Base-by-base conservation (phyloP, 1,140 invertebrate species). In the Harlomillsia oculata region DNA sequence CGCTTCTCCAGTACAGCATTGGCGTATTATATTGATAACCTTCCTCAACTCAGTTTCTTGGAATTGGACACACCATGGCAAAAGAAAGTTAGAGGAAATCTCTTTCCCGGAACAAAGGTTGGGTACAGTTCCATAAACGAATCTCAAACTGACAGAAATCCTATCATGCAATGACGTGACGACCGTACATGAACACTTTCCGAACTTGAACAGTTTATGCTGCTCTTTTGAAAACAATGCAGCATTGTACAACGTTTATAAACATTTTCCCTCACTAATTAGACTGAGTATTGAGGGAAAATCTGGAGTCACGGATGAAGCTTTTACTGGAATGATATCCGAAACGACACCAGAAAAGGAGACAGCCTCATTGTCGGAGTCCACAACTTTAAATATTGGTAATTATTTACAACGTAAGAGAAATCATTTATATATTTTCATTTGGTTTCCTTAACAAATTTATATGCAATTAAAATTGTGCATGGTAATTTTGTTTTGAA, bases 151-250 rank as follows among this genome's bases (percentile, higher is more conserved):
- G 14, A 32, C 49, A 3, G 49, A 52, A n/a, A 52, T 25, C 13
- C 37, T 52, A 13, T 37, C 49, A 1, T 18, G n/a, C 1, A 14
- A 2, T 8, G 49, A 52, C 40, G 49, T 52, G 1, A 30, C 45
- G 18, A 46, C 26, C 23, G 20, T 56, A 29, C 16, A 34, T 26
- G 49, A 48, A 18, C 40, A 30, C 16, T 56, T 56, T 30, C 53
- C 53, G 9, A 56, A 56, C 20, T 40, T 56, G 28, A 25, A 37
- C 37, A 21, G 29, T 48, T 23, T 56, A n/a, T 43, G 53, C 1
- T 56, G 53, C 23, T 48, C 53, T 16, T 56, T 56, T 39, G 44
- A 44, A 25, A 37, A 20, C 20, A 49, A 56, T 18, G 44, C 37
- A 14, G 43, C 53, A 1, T 14, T 56, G 13, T 16, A 26, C 16